phyloP scores from a whole-genome alignment of 2,797 vertebrate species.

The Pygocentrus nattereri region DNA sequence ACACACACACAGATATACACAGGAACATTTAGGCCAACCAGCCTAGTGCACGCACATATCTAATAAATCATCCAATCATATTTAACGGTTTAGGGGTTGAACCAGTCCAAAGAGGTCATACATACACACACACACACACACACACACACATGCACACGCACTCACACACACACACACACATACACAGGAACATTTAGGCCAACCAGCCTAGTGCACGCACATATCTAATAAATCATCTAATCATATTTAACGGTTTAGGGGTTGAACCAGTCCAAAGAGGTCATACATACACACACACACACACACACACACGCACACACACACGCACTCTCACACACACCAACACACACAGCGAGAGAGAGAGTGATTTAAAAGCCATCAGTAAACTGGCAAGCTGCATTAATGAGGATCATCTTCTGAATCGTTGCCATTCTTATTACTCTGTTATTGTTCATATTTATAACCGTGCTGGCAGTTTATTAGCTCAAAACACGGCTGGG shows the following conservation, averaged over 20 bases:
- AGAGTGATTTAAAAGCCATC: background rate
- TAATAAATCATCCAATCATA: slow-evolving; percentile 59
- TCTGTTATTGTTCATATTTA: background rate
- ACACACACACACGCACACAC: background rate
- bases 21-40: slow-evolving; percentile 54
- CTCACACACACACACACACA: slow-evolving; percentile 11
- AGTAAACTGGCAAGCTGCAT: background rate
- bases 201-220: slow-evolving; percentile 53
- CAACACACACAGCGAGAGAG: no score
- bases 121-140: background rate
- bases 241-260: slow-evolving; percentile 50
- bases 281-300: slow-evolving; percentile 5
- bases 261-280: slow-evolving; percentile 29
- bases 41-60: background rate
- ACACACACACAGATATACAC: background rate
- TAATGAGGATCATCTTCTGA: background rate
- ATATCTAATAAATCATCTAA: slow-evolving; percentile 58
- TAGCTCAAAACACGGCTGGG: background rate
- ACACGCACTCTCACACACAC: background rate
- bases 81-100: slow-evolving; percentile 47
- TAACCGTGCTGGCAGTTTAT: background rate
- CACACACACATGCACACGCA: background rate
- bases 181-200: slow-evolving; percentile 50
- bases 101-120: slow-evolving; percentile 14
- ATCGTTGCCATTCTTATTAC: background rate